Evolutionary conservation across 2,113 vertebrate species (phyloP).

Genomic region (Tympanuchus pallidicinctus): DNA sequence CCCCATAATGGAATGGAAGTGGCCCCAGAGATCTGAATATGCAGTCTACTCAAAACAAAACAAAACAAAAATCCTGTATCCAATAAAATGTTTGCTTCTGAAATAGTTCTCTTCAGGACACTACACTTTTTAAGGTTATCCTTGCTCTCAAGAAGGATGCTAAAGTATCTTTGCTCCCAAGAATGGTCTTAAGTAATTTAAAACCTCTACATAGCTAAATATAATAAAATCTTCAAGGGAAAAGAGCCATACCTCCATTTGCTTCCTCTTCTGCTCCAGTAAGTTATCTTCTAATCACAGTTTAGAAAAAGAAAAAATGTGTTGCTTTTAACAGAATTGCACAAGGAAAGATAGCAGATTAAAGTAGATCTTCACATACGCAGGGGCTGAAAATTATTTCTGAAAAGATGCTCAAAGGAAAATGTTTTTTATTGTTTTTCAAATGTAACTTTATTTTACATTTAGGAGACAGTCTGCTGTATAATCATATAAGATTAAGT

Average conservation of each 20-base stretch:
- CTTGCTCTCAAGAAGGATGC: background rate
- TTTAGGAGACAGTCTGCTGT: background rate
- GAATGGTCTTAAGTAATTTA: rapidly evolving
- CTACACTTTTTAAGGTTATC: background rate
- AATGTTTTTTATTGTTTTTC: background rate
- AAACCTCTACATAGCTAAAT: background rate
- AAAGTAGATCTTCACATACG: background rate
- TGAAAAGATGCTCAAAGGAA: background rate
- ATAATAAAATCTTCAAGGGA: background rate
- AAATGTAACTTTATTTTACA: background rate
- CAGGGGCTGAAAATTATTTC: background rate
- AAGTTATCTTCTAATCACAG: background rate
- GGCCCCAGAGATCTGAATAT: rapidly evolving
- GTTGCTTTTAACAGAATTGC: background rate
- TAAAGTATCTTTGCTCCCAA: background rate
- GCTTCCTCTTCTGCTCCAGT: background rate
- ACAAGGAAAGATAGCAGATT: background rate
- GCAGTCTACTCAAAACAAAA: background rate
- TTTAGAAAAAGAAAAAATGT: background rate
- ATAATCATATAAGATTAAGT: background rate
- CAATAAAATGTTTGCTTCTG: background rate
- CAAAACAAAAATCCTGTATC: background rate
- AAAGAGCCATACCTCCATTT: background rate
- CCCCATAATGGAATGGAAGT: rapidly evolving
- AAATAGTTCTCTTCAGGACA: background rate